Evolutionary conservation across 2,797 vertebrate genomes (phyloP).

Genomic region (Sebastes wilsoni): DNA sequence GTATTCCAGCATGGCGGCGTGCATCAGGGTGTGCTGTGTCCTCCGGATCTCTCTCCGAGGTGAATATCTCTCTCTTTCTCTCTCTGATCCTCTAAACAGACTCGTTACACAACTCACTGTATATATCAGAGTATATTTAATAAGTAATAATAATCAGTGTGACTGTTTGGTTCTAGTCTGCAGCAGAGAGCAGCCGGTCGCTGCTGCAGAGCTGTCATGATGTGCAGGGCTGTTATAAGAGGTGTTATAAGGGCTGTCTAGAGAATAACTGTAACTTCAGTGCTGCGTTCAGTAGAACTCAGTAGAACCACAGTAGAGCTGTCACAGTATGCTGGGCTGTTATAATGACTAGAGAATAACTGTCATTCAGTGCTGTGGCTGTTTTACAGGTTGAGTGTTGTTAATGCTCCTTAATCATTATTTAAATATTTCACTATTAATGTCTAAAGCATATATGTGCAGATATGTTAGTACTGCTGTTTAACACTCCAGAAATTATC

Average conservation of each 20-base stretch:
- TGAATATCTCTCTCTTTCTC: constrained; percentile 16
- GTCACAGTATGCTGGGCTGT: no score
- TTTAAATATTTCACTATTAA: no score
- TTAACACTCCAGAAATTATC: neutral
- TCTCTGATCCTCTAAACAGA: no score
- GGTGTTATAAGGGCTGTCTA: no score
- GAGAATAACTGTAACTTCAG: no score
- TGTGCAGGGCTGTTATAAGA: no score
- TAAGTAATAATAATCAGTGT: neutral
- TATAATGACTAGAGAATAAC: neutral
- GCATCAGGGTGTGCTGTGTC: constrained; percentile 62
- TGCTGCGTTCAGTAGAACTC: no score
- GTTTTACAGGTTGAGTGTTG: neutral
- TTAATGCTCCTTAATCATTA: neutral
- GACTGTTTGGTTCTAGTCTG: neutral
- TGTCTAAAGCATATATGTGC: no score
- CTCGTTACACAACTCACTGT: accelerated
- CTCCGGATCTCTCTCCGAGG: constrained; percentile 69
- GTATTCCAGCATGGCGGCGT: constrained; percentile 73
- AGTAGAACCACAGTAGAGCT: no score
- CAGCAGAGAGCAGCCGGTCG: neutral
- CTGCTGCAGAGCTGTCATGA: no score
- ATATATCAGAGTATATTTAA: accelerated
- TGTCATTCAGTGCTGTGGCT: no score
- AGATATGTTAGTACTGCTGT: neutral